Conservation (phyloP, 2,113 vertebrate species). For the Saimiri boliviensis region DNA sequence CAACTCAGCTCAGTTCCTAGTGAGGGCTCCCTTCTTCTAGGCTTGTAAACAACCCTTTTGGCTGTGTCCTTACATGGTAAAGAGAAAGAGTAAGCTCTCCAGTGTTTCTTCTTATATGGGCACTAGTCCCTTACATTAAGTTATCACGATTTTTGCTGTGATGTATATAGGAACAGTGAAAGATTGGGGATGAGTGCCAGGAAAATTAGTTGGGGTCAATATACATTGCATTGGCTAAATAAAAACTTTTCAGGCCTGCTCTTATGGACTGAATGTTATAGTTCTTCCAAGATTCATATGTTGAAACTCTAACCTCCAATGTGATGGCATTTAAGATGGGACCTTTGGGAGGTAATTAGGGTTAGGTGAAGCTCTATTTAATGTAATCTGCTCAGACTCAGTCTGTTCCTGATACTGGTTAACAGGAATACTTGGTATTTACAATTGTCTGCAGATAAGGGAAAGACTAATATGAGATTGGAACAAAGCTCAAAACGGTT, state of each 20-base stretch:
- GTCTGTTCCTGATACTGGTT: background rate
- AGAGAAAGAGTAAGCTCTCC: background rate
- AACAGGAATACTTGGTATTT: slow-evolving; percentile 9
- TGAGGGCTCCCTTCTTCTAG: background rate
- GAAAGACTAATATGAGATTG: background rate
- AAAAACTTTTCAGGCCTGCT: background rate
- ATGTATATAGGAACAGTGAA: background rate
- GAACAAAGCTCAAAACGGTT: background rate
- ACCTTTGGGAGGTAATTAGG: background rate
- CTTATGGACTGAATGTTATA: background rate
- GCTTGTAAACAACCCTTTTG: background rate
- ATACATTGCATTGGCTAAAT: background rate
- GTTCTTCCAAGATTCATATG: background rate
- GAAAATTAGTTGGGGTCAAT: background rate
- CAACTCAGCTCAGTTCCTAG: background rate
- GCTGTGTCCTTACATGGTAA: background rate
- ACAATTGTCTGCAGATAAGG: background rate
- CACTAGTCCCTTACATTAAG: background rate
- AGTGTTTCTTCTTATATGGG: background rate
- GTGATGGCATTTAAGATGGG: background rate
- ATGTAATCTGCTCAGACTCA: background rate
- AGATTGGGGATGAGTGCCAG: background rate
- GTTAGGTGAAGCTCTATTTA: background rate
- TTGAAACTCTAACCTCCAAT: background rate
- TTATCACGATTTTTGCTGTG: background rate